Base-by-base conservation (phyloP, 2,888 invertebrate species). In the Augochlorella aurata region DNA sequence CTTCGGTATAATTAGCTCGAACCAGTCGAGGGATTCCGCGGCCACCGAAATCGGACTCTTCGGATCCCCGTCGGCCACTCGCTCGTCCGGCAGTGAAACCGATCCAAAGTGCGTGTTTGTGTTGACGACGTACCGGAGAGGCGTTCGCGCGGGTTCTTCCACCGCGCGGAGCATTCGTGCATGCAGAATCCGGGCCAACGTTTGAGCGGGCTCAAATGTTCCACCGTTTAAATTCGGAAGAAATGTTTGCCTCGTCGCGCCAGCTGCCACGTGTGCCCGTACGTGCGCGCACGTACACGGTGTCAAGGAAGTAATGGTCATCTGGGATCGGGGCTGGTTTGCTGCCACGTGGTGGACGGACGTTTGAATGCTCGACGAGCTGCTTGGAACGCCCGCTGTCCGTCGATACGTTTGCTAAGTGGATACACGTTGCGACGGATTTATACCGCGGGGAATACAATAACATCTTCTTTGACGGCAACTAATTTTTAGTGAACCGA, bases 151-250 rank as follows among this genome's bases (percentile, higher is more conserved):
- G 18, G 2, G 63, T 68, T 74, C 69, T 76, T 79, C 52, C 29
- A 71, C 68, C 21, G 54, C 16, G 54, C 67, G n/a, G 63, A 58
- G 68, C 74, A 74, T 72, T 52, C 50, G 81, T 38, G 77, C 63
- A 74, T 72, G 74, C 77, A 50, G 52, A 38, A 80, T 72, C 63
- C 74, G 38, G 71, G 47, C n/a, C 58, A 14, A 21, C 58, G 29
- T 54, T 68, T 29, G 54, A 54, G 45, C 44, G 58, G 65, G 58
- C 52, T 21, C 58, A 72, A 72, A 72, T 65, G 68, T 72, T 83
- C 74, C 67, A 68, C n/a, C 73, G 79, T 76, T 83, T 79, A 82
- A 82, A 77, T 82, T 76, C 77, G 61, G 24, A n/a, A 66, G 80
- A 80, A 82, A 79, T 76, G 82, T 74, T 79, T 75, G 78, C 82